These are phyloP conservation scores for Galeopsomyia nigrocyanea DNA, from an alignment of 2,888 invertebrate genomes.

Conservation along the genomic window DNA sequence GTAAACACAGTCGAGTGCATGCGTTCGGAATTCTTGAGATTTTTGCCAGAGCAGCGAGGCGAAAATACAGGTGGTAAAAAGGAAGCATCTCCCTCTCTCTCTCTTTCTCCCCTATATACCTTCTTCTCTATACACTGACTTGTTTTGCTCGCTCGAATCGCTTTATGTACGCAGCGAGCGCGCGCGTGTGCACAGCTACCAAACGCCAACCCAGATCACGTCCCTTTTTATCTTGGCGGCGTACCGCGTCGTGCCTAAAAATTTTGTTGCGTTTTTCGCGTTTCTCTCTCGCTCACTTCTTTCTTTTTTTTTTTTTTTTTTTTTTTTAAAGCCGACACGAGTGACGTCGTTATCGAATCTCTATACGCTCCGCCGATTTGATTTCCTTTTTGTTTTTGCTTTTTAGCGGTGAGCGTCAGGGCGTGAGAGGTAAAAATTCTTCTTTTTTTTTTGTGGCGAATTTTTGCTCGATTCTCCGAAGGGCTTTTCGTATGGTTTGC, in stretches of 20 bases:
- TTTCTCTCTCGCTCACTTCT: constrained; percentile 1
- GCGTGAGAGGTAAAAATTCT: background rate
- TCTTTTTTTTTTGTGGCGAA: background rate
- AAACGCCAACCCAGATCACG: background rate
- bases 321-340: background rate
- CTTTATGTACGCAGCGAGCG: constrained; percentile 11
- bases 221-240: constrained; percentile 27
- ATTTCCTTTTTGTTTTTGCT: constrained; percentile 12
- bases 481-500: background rate
- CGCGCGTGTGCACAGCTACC: background rate
- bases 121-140: background rate
- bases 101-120: constrained; percentile 1
- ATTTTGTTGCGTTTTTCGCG: constrained; percentile 5
- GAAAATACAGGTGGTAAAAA: constrained; percentile 19
- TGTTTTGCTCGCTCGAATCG: constrained; percentile 16
- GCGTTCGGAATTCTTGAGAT: background rate
- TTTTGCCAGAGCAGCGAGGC: constrained; percentile 14
- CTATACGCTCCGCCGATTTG: constrained; percentile 17
- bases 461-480: no score
- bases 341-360: constrained; percentile 29
- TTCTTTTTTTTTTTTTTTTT: constrained; percentile 12
- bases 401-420: constrained; percentile 3
- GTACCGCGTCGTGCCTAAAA: constrained; percentile 4
- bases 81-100: no score
- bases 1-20: background rate